Evolutionary conservation across 2,113 vertebrate genomes (phyloP).

Genomic region (Lophius piscatorius): DNA sequence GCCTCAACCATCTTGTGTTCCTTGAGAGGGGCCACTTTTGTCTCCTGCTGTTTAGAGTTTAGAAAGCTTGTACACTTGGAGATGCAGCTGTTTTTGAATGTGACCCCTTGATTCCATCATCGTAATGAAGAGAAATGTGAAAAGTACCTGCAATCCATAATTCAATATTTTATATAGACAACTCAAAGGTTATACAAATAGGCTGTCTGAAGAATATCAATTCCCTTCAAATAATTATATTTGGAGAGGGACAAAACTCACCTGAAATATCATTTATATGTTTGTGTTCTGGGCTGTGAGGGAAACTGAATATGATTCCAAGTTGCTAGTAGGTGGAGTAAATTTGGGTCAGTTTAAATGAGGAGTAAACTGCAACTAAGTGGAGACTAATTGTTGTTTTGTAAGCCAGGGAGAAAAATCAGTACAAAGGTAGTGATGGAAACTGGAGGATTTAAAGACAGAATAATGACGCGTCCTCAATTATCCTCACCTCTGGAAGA

Average conservation of each 20-base stretch:
- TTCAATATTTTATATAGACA: background rate
- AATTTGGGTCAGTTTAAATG: background rate
- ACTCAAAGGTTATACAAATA: background rate
- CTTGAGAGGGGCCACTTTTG: slow-evolving; percentile 75
- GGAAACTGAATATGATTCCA: background rate
- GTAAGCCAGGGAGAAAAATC: background rate
- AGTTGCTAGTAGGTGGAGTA: slow-evolving; percentile 1
- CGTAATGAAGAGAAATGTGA: background rate
- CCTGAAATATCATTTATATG: background rate
- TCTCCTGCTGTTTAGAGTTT: slow-evolving; percentile 73
- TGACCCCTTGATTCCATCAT: slow-evolving; percentile 35
- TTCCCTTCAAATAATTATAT: too few relatives aligned
- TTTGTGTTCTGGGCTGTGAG: background rate
- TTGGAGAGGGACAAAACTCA: background rate
- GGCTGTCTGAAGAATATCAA: background rate
- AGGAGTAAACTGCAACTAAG: background rate
- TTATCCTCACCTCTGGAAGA: slow-evolving; percentile 68
- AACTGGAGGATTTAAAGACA: slow-evolving; percentile 29
- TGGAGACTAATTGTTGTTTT: background rate
- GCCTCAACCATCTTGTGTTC: slow-evolving; percentile 76
- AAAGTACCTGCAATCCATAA: background rate
- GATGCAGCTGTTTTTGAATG: slow-evolving; percentile 33
- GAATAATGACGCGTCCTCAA: slow-evolving; percentile 44
- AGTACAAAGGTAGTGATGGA: slow-evolving; percentile 24
- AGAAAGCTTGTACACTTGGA: slow-evolving; percentile 42